phyloP scores from a whole-genome alignment of 2,113 vertebrate species.

The Puma concolor region DNA sequence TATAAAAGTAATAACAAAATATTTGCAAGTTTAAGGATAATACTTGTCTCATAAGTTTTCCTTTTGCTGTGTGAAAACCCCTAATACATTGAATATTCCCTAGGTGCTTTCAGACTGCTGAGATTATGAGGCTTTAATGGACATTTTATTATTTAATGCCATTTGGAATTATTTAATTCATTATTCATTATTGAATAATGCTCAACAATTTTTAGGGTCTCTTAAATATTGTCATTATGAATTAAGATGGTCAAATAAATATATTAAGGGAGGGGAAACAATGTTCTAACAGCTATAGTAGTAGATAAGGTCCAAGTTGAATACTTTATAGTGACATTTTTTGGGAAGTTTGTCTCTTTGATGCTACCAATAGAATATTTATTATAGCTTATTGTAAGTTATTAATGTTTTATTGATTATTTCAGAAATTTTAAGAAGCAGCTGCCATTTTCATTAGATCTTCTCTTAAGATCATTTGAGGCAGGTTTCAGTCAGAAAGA shows the following conservation, averaged over 20 bases:
- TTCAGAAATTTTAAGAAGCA: background rate
- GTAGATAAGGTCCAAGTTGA: background rate
- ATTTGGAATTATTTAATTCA: slow-evolving; percentile 40
- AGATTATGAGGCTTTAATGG: background rate
- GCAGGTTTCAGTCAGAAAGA: background rate
- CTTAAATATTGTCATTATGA: slow-evolving; percentile 49
- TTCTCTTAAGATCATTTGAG: slow-evolving; percentile 5
- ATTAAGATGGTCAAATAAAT: slow-evolving; percentile 20
- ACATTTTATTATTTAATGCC: background rate
- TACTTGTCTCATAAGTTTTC: background rate
- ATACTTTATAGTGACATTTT: background rate
- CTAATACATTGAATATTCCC: background rate
- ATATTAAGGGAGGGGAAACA: background rate
- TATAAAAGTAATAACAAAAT: slow-evolving; percentile 40
- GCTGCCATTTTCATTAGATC: background rate
- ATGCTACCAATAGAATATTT: background rate
- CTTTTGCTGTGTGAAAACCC: background rate
- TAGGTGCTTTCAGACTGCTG: background rate
- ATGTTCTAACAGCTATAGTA: background rate
- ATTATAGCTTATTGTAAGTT: background rate
- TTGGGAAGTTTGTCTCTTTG: background rate
- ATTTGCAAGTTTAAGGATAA: slow-evolving; percentile 28
- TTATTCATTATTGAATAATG: background rate
- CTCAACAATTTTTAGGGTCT: background rate
- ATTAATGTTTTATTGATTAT: background rate